Percentiles rank a stretch among this genome's conserved stretches.
These are phyloP conservation scores for Hyperoodon ampullatus DNA, from an alignment of 2,113 vertebrate species.

Conservation along the genomic window DNA sequence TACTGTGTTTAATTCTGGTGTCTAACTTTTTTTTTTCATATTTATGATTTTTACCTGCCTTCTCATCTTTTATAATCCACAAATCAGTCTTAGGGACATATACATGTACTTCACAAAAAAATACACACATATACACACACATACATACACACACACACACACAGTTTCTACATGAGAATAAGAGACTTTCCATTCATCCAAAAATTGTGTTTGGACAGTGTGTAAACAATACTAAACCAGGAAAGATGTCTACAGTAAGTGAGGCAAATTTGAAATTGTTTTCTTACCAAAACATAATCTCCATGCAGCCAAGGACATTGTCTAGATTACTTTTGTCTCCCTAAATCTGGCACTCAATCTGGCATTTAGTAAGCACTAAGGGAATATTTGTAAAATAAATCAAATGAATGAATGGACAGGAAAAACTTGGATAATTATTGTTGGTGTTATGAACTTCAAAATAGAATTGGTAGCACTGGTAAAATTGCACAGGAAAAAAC, in stretches of 20 bases:
- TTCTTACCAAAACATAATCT: conserved; percentile 27
- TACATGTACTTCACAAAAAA: not conserved
- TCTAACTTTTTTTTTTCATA: not conserved
- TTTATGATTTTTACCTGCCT: not conserved
- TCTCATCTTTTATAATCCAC: conserved; percentile 21
- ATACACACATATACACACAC: not conserved
- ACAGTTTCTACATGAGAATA: conserved; percentile 1
- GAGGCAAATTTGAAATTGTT: conserved; percentile 38
- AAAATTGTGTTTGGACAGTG: conserved; percentile 4
- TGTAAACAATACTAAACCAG: not conserved
- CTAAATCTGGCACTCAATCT: not conserved
- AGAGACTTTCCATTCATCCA: not conserved
- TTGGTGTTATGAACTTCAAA: not conserved
- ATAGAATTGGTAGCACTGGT: conserved; percentile 8
- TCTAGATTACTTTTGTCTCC: conserved; percentile 45
- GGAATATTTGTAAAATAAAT: conserved; percentile 8
- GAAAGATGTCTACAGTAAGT: not conserved
- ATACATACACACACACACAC: not conserved
- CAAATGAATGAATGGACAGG: not conserved
- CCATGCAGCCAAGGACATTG: not conserved
- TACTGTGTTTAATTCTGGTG: not conserved
- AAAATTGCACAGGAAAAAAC: not conserved
- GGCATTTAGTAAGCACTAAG: not conserved
- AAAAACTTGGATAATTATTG: not conserved
- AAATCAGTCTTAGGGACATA: not conserved